Base-by-base conservation (phyloP, 2,797 vertebrate genomes). In the Acipenser ruthenus region DNA sequence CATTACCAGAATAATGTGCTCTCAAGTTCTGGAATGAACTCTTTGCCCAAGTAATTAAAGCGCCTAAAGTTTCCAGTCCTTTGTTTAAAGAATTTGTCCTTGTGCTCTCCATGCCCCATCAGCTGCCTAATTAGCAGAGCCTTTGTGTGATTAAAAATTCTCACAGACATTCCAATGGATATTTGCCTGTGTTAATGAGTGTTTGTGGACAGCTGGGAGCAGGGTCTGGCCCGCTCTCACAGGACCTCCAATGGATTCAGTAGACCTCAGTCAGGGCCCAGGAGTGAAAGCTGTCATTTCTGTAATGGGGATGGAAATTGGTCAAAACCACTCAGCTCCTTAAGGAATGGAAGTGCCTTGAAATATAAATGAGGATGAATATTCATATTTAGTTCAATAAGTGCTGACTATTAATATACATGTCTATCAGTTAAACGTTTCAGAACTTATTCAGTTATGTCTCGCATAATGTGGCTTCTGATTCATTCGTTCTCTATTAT, bases 361-460 rank as follows among this genome's bases (percentile, higher is more conserved):
- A 97, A 98, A 98, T 95, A 97, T 95, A 95, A 97, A 98, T 97
- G 95, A 98, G 92, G 91, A 97, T 98, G 96, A 98, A 98, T 98
- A 98, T 99, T 99, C 95, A 98, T 98, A 95, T 95, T 95, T 93
- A 82, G 87, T 87, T 92, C 90, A 91, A 87, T 92, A 93, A 94
- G 90, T 93, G 93, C 93, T 93, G 94, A 95, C 91, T 95, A 93
- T 98, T 94, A 95, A 96, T 96, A 94, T 94, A 96, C 93, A 95
- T 93, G 92, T 94, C 92, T 93, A 89, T 94, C 92, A 90, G 89
- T 92, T 87, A 90, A 91, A 89, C 85, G 82, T 86, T 82, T 87
- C 84, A 83, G 89, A 87, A 81, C 82, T 74, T 82, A 78, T 85
- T 88, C 83, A 83, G 86, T 87, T 78, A 81, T 87, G 86, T 88